Evolutionary conservation across 2,113 vertebrate species (phyloP).

Genomic region (Pomatostomus ruficeps): DNA sequence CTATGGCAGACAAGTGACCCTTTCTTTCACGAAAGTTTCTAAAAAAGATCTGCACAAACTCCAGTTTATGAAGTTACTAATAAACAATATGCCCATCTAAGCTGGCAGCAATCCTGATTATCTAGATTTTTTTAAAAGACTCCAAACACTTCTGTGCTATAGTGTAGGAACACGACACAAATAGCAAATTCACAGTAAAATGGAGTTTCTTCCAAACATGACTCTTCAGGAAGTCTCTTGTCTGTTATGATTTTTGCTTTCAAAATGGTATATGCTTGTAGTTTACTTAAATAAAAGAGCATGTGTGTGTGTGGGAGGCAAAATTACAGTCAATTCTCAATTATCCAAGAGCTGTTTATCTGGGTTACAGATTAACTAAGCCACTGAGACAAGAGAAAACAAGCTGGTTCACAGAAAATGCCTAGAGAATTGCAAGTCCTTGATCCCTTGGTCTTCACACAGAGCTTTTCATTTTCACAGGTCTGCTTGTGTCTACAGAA

Average conservation of each 20-base stretch:
- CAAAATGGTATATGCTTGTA: background rate
- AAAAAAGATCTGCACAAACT: background rate
- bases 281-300: slow-evolving; percentile 31
- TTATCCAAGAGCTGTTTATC: slow-evolving; percentile 49
- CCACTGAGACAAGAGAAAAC: slow-evolving; percentile 6
- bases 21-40: background rate
- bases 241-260: background rate
- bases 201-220: background rate
- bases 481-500: background rate
- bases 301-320: background rate
- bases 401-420: slow-evolving; percentile 4
- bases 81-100: background rate
- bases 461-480: background rate
- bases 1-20: background rate
- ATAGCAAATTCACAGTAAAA: background rate
- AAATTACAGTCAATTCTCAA: slow-evolving; percentile 18
- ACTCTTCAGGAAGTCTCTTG: background rate
- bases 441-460: background rate
- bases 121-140: background rate
- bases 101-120: background rate
- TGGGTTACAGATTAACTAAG: slow-evolving; percentile 46
- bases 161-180: background rate
- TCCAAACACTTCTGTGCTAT: background rate
- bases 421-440: background rate
- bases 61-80: background rate